Percentiles rank a stretch among this genome's conserved stretches.
These are phyloP conservation scores for Muschampia staudingeri DNA, from an alignment of 2,888 invertebrate genomes.

Conservation along the genomic window DNA sequence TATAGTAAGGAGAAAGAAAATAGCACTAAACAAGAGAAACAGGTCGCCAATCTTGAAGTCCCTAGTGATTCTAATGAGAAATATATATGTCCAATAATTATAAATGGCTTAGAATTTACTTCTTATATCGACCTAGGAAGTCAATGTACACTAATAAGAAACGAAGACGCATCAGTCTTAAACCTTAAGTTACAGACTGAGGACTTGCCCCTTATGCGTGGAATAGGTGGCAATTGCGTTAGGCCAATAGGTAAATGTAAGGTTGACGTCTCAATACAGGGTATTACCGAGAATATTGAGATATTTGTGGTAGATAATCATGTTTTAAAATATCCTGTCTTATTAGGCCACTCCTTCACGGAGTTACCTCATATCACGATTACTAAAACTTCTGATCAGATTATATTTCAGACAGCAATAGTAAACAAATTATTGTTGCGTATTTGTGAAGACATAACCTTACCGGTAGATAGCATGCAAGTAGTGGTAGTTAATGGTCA, in stretches of 20 bases:
- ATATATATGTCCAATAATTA: background rate
- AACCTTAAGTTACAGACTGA: background rate
- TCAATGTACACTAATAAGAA: background rate
- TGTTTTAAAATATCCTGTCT: background rate
- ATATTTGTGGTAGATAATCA: background rate
- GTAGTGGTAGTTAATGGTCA: background rate
- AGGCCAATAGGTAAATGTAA: constrained; percentile 5
- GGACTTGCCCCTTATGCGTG: background rate
- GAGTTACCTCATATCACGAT: background rate
- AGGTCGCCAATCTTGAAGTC: background rate
- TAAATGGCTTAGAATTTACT: background rate
- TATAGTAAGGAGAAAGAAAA: background rate
- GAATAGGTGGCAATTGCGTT: background rate
- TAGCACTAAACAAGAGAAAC: background rate
- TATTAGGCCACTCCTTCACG: background rate
- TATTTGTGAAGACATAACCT: background rate
- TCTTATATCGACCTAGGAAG: background rate
- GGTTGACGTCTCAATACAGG: background rate
- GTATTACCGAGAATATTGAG: constrained; percentile 3
- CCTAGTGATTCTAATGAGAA: background rate
- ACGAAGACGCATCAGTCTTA: background rate
- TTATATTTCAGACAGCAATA: background rate
- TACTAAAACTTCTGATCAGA: background rate
- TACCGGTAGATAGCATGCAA: background rate
- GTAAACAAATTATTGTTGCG: background rate